Evolutionary conservation across 2,888 invertebrate species (phyloP).

Genomic region (Pecten maximus): DNA sequence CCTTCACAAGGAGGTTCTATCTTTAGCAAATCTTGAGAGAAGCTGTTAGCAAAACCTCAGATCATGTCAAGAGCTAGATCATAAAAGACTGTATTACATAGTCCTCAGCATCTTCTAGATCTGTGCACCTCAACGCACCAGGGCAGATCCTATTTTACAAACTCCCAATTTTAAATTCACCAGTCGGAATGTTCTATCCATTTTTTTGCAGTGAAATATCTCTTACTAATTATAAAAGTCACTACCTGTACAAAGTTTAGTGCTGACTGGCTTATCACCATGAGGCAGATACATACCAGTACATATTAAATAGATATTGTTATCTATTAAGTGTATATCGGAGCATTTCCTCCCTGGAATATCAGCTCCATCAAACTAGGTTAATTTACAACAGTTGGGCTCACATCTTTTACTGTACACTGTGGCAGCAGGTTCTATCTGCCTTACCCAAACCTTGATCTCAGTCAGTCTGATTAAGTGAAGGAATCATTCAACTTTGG

Average conservation of each 20-base stretch:
- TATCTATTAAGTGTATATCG: background rate
- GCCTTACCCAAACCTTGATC: background rate
- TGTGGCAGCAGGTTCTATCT: background rate
- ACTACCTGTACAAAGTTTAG: background rate
- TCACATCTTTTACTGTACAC: background rate
- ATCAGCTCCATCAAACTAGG: background rate
- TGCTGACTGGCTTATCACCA: background rate
- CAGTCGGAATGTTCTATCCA: background rate
- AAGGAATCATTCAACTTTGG: no score
- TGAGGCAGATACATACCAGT: background rate
- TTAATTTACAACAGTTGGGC: conserved; percentile 24
- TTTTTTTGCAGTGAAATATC: background rate
- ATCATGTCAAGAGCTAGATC: background rate
- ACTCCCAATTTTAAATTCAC: background rate
- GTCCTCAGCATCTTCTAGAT: background rate
- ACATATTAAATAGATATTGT: background rate
- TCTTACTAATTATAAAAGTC: background rate
- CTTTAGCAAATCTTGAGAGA: conserved; percentile 3
- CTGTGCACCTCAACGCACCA: background rate
- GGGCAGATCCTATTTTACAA: background rate
- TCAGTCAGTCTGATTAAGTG: no score
- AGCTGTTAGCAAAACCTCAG: background rate
- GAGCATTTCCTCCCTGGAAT: background rate
- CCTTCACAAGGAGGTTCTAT: background rate
- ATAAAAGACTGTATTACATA: background rate